Percentiles rank a stretch among this genome's conserved stretches.
These are phyloP conservation scores for Sinocyclocheilus maitianheensis DNA, from an alignment of 2,113 vertebrate genomes.

Conservation along the genomic window DNA sequence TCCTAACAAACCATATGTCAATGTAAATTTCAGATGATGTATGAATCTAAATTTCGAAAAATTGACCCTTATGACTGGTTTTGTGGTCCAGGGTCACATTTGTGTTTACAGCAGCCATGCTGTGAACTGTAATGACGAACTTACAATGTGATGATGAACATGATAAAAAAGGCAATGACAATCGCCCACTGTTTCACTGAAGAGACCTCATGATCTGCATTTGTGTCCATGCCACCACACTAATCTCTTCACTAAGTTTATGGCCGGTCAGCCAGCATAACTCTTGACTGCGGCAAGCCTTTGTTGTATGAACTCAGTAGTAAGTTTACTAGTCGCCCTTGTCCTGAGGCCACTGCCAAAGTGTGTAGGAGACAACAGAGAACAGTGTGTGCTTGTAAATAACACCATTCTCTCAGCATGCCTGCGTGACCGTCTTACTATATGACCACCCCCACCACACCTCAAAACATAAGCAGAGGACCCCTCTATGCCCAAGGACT, in stretches of 20 bases:
- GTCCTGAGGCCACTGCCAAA: conserved; percentile 52
- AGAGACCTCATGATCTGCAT: conserved; percentile 46
- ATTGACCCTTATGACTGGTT: no score
- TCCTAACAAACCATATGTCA: no score
- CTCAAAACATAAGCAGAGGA: conserved; percentile 51
- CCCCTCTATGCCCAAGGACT: conserved; percentile 41
- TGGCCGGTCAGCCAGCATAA: conserved; percentile 13
- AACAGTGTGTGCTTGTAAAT: conserved; percentile 57
- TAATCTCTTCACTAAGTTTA: conserved; percentile 42
- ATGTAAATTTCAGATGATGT: no score
- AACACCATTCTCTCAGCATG: conserved; percentile 49
- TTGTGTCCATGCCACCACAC: conserved; percentile 27
- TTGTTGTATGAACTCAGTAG: conserved; percentile 42
- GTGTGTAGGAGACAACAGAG: conserved; percentile 46
- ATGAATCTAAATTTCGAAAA: no score
- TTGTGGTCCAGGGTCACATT: neutral
- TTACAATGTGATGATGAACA: neutral
- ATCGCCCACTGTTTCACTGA: conserved; percentile 22
- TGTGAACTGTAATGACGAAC: neutral
- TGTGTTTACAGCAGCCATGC: conserved; percentile 31
- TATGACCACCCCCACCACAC: conserved; percentile 43
- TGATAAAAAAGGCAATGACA: conserved; percentile 22
- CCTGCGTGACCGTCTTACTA: conserved; percentile 56
- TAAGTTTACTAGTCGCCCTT: conserved; percentile 55
- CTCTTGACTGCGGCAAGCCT: conserved; percentile 34